Base-by-base conservation (phyloP, 2,888 invertebrate species). In the Coleophora flavipennella region DNA sequence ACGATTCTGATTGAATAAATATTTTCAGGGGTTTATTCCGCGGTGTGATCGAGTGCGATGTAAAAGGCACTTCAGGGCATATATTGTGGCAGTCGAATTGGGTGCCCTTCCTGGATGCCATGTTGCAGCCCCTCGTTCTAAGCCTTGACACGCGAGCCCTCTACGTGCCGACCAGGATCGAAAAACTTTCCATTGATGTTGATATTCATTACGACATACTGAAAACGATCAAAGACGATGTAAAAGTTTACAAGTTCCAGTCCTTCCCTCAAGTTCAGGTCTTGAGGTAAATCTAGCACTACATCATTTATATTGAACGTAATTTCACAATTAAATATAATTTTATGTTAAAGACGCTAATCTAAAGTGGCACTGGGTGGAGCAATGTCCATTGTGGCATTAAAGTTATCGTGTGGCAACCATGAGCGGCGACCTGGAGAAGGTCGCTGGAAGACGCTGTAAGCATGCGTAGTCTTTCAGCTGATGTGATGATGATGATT, bases 41-140 rank as follows among this genome's bases (percentile, higher is more conserved):
- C 34, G 89, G 90, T 4, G 81, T 91, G 1, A 53, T 83, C 3
- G 79, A 81, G 4, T 84, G 87, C 49, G 85, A 84, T 51, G 67
- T 84, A 8, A 71, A 83, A 42, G 86, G 86, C 29, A 79, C 74
- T 2, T 69, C 74, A 1, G 88, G 87, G 1, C 71, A 75, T 12
- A 62, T 89, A 6, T 68, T 85, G 37, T 96, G 95, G 95, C 85
- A 88, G 33, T 90, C 90, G 55, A 93, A 94, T 72, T 97, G 96
- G 95, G 90, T 93, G 8, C 88, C 93, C 2, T 95, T 95, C 68
- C 88, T 97, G 78, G 96, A 97, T 75, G 92, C 92, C 26, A 91
- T 97, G 90, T 80, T 97, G 10, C 96, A 97, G 71, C 89, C 93
- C 53, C 88, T 89, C 52, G 89, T 95, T 34, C 65, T 95, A 14